Evolutionary conservation across 2,888 invertebrate genomes (phyloP).

Genomic region (Arge pagana): DNA sequence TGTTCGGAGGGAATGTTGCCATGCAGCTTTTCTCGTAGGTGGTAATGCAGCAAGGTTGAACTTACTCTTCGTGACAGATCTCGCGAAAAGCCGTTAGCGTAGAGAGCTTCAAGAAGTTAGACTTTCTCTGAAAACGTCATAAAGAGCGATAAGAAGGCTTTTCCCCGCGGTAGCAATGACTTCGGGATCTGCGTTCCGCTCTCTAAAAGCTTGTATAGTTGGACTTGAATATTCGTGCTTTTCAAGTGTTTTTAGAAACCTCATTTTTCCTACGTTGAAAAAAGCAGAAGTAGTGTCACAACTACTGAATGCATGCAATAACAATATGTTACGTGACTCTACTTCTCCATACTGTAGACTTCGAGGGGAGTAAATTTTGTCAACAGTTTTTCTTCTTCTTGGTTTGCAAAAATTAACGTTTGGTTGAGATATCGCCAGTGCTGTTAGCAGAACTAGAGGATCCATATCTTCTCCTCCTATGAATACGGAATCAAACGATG

Average conservation of each 20-base stretch:
- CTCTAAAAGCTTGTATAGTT: background rate
- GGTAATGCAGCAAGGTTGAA: constrained; percentile 4
- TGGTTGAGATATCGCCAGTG: background rate
- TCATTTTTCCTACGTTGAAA: background rate
- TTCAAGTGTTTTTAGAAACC: background rate
- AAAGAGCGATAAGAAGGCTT: background rate
- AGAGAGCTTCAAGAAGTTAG: constrained; percentile 14
- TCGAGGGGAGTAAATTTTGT: constrained; percentile 4
- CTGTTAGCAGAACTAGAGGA: constrained; percentile 25
- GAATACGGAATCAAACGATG: constrained; percentile 17
- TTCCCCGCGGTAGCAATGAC: background rate
- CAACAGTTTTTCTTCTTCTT: constrained; percentile 10
- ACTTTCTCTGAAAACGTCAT: background rate
- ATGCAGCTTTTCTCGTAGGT: background rate
- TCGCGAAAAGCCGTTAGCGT: constrained; percentile 24
- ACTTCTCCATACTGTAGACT: constrained; percentile 6
- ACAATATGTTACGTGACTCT: constrained; percentile 17
- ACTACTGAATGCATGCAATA: constrained; percentile 25
- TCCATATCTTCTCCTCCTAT: constrained; percentile 31
- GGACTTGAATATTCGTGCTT: background rate
- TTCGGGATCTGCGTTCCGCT: constrained; percentile 8
- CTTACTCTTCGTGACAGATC: background rate
- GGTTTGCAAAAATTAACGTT: constrained; percentile 10
- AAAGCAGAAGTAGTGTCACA: constrained; percentile 17
- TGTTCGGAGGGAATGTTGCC: background rate